A percentile compares a stretch with the other conserved stretches of the same genome.
Evolutionary conservation across 2,888 invertebrate genomes (phyloP).

Genomic region (Coenonympha glycerion): DNA sequence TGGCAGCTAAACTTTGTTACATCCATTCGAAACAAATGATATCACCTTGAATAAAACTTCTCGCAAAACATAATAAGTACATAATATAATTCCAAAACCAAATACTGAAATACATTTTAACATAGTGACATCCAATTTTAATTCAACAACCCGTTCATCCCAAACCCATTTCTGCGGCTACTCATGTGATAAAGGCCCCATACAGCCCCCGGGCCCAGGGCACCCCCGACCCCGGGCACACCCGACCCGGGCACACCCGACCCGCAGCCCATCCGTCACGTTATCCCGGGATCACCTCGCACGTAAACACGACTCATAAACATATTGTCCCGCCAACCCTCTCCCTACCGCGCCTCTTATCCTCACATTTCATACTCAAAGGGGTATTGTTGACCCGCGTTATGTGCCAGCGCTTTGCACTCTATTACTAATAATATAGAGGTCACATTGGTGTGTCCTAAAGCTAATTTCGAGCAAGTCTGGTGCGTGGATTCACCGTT

Average conservation of each 20-base stretch:
- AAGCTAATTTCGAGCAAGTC: constrained; percentile 2
- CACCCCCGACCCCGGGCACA: background rate
- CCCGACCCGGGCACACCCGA: background rate
- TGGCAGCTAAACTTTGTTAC: too few species aligned
- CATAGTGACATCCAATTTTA: constrained; percentile 5
- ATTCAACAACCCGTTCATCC: constrained; percentile 2
- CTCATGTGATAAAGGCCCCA: constrained; percentile 12
- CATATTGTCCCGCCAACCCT: constrained; percentile 36
- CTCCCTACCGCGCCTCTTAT: constrained; percentile 20
- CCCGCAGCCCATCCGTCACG: constrained; percentile 18
- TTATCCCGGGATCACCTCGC: constrained; percentile 24
- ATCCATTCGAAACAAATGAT: too few species aligned
- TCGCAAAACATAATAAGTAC: too few species aligned
- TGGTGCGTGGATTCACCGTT: constrained; percentile 30
- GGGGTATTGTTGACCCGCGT: constrained; percentile 22
- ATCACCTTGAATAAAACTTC: too few species aligned
- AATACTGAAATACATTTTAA: background rate
- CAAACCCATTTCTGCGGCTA: constrained; percentile 11
- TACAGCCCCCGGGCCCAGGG: background rate
- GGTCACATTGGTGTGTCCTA: constrained; percentile 11
- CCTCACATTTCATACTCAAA: constrained; percentile 26
- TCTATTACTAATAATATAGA: background rate
- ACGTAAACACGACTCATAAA: constrained; percentile 40
- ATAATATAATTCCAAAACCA: too few species aligned
- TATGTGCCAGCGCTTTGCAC: background rate